phyloP scores from a whole-genome alignment of 2,113 vertebrate species.

The Apteryx mantelli region DNA sequence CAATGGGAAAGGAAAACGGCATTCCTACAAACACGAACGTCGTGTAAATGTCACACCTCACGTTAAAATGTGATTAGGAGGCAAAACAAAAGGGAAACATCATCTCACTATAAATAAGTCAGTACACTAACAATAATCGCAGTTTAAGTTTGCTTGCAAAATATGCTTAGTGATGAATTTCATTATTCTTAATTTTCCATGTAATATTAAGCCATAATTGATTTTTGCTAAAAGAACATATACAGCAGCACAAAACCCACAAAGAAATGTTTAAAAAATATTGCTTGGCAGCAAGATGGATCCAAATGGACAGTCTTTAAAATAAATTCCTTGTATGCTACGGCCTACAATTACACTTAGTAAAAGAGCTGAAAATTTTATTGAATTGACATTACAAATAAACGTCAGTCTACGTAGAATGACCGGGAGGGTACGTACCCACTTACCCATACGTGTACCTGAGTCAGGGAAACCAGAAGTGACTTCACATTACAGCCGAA shows the following conservation, averaged over 20 bases:
- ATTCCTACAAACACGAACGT: constrained; percentile 45
- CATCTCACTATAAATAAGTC: not conserved
- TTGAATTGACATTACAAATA: not conserved
- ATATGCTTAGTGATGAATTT: not conserved
- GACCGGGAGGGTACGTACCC: accelerated
- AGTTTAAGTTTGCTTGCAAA: not conserved
- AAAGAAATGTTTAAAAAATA: not conserved
- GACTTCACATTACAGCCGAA: not conserved
- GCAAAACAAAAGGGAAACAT: not conserved
- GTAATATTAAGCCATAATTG: not conserved
- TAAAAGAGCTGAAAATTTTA: no score
- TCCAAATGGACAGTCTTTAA: not conserved
- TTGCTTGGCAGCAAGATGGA: not conserved
- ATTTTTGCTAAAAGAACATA: not conserved
- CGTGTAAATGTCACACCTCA: constrained; percentile 57
- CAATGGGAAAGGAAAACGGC: not conserved
- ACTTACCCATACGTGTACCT: accelerated
- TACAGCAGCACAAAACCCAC: not conserved
- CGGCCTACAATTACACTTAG: not conserved
- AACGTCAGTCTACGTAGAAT: accelerated
- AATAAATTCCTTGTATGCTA: not conserved
- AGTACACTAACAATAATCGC: not conserved
- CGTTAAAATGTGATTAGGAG: constrained; percentile 45
- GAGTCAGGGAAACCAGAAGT: not conserved
- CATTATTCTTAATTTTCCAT: not conserved